Base-by-base conservation (phyloP, 2,797 vertebrate genomes). In the Dryobates pubescens region DNA sequence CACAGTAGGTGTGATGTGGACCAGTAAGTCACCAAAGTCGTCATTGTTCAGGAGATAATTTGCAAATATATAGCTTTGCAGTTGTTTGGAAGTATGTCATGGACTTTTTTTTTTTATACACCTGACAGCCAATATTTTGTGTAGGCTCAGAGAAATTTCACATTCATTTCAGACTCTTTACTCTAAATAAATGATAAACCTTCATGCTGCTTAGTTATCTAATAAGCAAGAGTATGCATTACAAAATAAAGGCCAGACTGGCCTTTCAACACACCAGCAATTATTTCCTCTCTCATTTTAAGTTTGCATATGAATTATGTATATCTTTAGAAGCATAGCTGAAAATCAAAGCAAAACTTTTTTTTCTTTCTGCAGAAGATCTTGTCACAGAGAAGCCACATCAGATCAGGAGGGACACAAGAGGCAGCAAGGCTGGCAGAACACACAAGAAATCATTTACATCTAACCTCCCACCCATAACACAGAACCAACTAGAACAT, bases 161-260 rank as follows among this genome's bases (percentile, higher is more conserved):
- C 81, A 71, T 85, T 92, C 84, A 80, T 88, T 95, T 96, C 84
- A 88, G 59, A 88, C 27, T 95, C 78, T 70, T 94, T 93, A 94
- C 53, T 69, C 71, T 82, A 95, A 92, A 92, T 92, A 95, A 96
- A 90, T 93, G 30, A 79, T 85, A 38, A 71, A 64, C 56, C 90
- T 77, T 57, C 49, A 56, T 47, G 51, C 24, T 78, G 72, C 19
- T 95, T 86, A 71, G 65, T 62, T 89, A 85, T 72, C 82, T 78
- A 68, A 87, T 41, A 24, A 90, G 32, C 62, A 88, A 36, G n/a
- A 57, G 49, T 30, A 5, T 38, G 32, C 54, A 67, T 36, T 56
- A 30, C 27, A 56, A 29, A 30, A 49, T 62, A 82, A 36, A 75
- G 59, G 79, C 30, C 51, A 89, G 16, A 43, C 3, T 47, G 32